Evolutionary conservation across 2,888 invertebrate genomes (phyloP), one percentile per base, ranked within the genome.

Genomic region (Sarcophaga rosellei): DNA sequence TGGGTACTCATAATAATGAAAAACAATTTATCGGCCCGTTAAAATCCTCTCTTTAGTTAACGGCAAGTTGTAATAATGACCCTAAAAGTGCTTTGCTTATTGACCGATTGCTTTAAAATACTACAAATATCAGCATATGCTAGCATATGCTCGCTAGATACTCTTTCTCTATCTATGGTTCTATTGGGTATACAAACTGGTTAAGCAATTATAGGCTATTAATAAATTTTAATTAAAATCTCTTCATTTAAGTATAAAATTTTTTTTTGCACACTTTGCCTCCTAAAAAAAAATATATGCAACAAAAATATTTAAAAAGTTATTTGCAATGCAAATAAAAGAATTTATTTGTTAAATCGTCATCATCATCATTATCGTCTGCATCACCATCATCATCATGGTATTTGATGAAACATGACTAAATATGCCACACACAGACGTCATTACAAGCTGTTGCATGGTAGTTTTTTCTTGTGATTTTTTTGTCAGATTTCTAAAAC

Each of bases 341-440:
- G 63, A 79, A 72, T 63, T 70, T 79, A 63, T 79, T 70, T 70
- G 70, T 70, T 53, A 79, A 79, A 68, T 53, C 47, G 20, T 61
- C 61, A 21, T 61, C 20, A 61, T 61, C 61, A 61, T 75, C 65
- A 57, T 61, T 8, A 21, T 61, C 8, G n/a, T 61, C 61, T 17
- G 65, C 75, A 57, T 57, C 75, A 53, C 23, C 53, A 63, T 23
- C 63, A 53, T 75, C 65, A 57, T 75, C 75, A 35, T 53, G 70
- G 53, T 70, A 63, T 70, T 70, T 62, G 25, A 53, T 76, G 47
- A 75, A 70, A 72, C 80, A 82, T 82, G 69, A 83, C 82, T 70
- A 77, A 83, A 72, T 83, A 77, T 65, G 77, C 82, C 82, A 83
- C 77, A 83, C 82, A 83, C 77, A 76, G 76, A 65, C 47, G 59